phyloP scores from a whole-genome alignment of 2,888 invertebrate genomes.

The Phortica magna region DNA sequence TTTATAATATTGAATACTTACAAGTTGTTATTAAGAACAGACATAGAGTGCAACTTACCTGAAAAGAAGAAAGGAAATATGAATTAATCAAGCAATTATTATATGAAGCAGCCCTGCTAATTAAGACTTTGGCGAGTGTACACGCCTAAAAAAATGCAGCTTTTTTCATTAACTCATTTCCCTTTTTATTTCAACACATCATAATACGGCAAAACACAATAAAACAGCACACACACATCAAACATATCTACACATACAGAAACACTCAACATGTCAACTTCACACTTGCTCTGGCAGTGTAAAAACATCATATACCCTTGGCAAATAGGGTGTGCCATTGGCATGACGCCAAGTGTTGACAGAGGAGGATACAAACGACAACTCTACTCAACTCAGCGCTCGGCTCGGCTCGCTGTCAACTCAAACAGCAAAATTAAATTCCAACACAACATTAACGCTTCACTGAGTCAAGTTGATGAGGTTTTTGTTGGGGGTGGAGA shows the following conservation, averaged over 20 bases:
- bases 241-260: conserved; percentile 5
- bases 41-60: conserved; percentile 64
- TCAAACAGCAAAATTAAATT: conserved; percentile 40
- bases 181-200: conserved; percentile 3
- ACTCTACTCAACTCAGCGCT: conserved; percentile 6
- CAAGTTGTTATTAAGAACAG: conserved; percentile 49
- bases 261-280: conserved; percentile 40
- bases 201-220: conserved; percentile 10
- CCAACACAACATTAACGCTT: conserved; percentile 40
- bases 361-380: conserved; percentile 6
- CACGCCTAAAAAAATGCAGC: not conserved
- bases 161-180: not conserved
- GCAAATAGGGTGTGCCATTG: not conserved
- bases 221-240: not conserved
- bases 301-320: not conserved
- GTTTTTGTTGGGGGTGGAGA: conserved; percentile 4
- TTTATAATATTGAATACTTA: conserved; percentile 31
- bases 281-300: conserved; percentile 30
- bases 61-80: conserved; percentile 50
- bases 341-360: not conserved
- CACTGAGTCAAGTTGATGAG: conserved; percentile 10
- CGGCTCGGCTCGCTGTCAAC: not conserved
- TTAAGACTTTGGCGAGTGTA: not conserved
- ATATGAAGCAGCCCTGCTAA: not conserved
- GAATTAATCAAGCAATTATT: conserved; percentile 8